Evolutionary conservation across 2,888 invertebrate genomes (phyloP).

Genomic region (Dryococelus australis): DNA sequence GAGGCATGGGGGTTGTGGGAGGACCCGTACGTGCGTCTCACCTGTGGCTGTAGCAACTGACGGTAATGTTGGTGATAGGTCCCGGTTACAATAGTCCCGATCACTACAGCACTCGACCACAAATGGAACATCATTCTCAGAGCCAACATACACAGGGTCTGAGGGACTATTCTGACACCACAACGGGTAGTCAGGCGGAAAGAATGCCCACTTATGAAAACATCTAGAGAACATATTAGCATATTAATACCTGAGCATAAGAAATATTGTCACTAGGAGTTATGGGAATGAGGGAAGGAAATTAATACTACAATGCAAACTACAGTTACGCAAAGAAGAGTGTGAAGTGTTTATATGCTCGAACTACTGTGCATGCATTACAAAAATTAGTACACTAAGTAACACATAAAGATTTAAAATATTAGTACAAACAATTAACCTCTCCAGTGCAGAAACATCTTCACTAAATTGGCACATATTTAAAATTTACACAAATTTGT

Average conservation of each 20-base stretch:
- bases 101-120: slow-evolving; percentile 68
- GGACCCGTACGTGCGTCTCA: slow-evolving; percentile 3
- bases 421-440: background rate
- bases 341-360: background rate
- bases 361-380: background rate
- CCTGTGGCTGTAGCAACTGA: slow-evolving; percentile 21
- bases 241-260: background rate
- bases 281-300: background rate
- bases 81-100: slow-evolving; percentile 74
- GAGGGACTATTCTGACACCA: slow-evolving; percentile 62
- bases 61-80: slow-evolving; percentile 57
- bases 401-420: background rate
- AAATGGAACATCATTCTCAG: slow-evolving; percentile 54
- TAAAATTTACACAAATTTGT: no score
- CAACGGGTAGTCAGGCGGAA: slow-evolving; percentile 68
- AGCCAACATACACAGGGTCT: slow-evolving; percentile 35
- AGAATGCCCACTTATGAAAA: slow-evolving; percentile 65
- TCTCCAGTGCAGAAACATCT: background rate
- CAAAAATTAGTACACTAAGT: background rate
- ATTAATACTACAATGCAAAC: background rate
- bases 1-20: background rate
- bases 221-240: slow-evolving; percentile 60
- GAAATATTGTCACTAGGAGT: background rate
- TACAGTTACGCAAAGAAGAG: background rate
- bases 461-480: no score